Conservation (phyloP, 2,113 vertebrate species). For the Chinchilla lanigera region DNA sequence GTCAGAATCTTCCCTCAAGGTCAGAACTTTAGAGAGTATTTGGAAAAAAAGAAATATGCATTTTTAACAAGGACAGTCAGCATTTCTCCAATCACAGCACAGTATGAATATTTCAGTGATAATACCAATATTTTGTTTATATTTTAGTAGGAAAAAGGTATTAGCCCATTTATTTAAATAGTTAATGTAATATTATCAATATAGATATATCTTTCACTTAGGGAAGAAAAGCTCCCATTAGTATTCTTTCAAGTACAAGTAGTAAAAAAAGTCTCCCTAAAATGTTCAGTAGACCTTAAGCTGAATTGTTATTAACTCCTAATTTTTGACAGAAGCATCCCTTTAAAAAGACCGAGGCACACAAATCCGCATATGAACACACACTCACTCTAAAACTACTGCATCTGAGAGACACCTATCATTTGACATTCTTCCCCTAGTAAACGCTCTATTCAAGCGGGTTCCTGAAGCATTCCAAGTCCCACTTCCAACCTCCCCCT, state of each 20-base stretch:
- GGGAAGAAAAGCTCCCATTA: rapidly evolving
- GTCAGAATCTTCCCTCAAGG: not conserved
- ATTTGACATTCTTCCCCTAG: not conserved
- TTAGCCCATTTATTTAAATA: not conserved
- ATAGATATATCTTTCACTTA: not conserved
- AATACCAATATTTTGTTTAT: rapidly evolving
- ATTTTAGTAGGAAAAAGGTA: not conserved
- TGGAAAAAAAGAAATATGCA: not conserved
- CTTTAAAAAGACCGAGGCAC: not conserved
- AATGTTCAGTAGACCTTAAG: not conserved
- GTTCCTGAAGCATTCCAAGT: not conserved
- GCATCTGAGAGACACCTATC: too few species aligned
- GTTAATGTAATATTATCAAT: not conserved
- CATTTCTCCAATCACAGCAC: not conserved
- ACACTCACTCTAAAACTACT: not conserved
- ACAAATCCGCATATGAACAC: not conserved
- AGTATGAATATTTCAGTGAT: not conserved
- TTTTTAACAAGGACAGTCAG: not conserved
- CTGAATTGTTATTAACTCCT: not conserved
- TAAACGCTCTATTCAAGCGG: not conserved
- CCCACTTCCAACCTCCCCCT: rapidly evolving
- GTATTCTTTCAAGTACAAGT: not conserved
- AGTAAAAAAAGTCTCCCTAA: not conserved
- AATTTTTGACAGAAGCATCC: not conserved
- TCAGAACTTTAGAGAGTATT: not conserved